Evolutionary conservation across 2,113 vertebrate species (phyloP).

Genomic region (Sorex fumeus): DNA sequence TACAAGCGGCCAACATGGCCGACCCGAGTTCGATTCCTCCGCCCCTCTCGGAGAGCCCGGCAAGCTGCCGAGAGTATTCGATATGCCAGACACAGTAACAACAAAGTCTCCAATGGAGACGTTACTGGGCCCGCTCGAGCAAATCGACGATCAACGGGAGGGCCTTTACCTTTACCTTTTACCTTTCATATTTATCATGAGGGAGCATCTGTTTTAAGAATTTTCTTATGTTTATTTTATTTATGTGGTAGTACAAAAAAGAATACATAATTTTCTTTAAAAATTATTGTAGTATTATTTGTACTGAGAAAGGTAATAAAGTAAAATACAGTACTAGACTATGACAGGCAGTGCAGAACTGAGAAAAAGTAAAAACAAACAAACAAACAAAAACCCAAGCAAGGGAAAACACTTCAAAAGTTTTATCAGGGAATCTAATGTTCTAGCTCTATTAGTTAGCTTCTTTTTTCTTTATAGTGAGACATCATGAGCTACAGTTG

Average conservation of each 20-base stretch:
- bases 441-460: background rate
- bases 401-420: background rate
- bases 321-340: background rate
- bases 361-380: background rate
- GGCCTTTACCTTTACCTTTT: too few relatives aligned
- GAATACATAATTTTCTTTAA: too few relatives aligned
- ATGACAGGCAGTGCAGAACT: background rate
- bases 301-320: slow-evolving; percentile 14
- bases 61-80: too few relatives aligned
- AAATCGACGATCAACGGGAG: too few relatives aligned
- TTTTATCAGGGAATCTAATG: slow-evolving; percentile 8
- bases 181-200: background rate
- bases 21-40: too few relatives aligned
- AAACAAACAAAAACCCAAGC: too few relatives aligned
- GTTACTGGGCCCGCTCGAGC: too few relatives aligned
- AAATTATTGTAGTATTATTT: background rate
- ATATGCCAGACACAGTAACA: too few relatives aligned
- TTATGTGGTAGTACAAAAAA: slow-evolving; percentile 8
- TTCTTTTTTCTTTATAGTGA: slow-evolving; percentile 6
- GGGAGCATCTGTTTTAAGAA: background rate
- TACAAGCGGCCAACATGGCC: too few relatives aligned
- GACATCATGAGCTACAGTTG: too few relatives aligned
- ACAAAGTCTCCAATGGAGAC: too few relatives aligned
- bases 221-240: background rate
- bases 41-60: too few relatives aligned